These are phyloP conservation scores for Microcebus ravelobensis DNA, from an alignment of 2,113 vertebrate genomes.

Conservation along the genomic window DNA sequence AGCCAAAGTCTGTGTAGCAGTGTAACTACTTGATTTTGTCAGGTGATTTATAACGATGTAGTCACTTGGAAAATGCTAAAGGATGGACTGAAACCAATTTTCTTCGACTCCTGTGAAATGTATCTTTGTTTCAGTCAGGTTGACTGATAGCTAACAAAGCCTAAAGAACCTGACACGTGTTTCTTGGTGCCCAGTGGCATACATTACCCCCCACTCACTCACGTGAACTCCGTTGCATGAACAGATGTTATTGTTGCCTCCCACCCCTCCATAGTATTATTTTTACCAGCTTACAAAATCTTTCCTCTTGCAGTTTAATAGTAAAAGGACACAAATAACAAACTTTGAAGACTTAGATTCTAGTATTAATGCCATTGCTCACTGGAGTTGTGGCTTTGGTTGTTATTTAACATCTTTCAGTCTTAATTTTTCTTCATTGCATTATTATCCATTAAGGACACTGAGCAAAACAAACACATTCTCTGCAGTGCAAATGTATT, in stretches of 20 bases:
- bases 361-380: background rate
- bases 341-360: background rate
- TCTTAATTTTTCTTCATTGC: background rate
- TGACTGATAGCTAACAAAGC: background rate
- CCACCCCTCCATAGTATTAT: background rate
- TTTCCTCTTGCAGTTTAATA: background rate
- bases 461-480: background rate
- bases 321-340: background rate
- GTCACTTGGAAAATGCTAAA: slow-evolving; percentile 56
- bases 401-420: background rate
- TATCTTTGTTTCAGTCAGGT: background rate
- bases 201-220: rapidly evolving
- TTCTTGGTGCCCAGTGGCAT: rapidly evolving
- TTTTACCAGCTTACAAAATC: background rate
- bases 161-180: rapidly evolving
- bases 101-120: slow-evolving; percentile 11
- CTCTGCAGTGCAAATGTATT: background rate
- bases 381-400: background rate
- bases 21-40: slow-evolving; percentile 13
- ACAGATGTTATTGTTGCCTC: background rate
- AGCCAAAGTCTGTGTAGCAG: slow-evolving; percentile 23
- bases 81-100: background rate
- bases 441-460: background rate
- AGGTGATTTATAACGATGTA: background rate
- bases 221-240: background rate